A percentile compares a stretch with the other conserved stretches of the same genome.
Evolutionary conservation across 2,797 vertebrate species (phyloP).

Genomic region (Acanthurus lineatus): DNA sequence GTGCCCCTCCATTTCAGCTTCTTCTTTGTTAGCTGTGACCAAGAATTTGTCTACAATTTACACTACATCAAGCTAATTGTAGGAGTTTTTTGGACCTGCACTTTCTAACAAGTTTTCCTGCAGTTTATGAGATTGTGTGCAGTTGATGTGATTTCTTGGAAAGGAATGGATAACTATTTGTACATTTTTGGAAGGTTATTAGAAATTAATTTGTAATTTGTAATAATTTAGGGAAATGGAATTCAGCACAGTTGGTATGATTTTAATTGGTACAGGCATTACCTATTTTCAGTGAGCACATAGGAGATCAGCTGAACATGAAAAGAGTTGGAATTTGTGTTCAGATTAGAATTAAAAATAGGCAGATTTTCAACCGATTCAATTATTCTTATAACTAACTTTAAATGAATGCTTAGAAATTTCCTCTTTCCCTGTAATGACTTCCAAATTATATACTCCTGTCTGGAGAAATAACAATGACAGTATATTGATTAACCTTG

Average conservation of each 20-base stretch:
- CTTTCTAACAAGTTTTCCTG: constrained; percentile 6
- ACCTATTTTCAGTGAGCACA: background rate
- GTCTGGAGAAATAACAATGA: too few species aligned
- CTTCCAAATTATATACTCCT: background rate
- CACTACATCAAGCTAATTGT: background rate
- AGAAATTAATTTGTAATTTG: background rate
- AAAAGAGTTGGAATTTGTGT: background rate
- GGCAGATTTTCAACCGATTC: background rate
- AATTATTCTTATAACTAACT: background rate
- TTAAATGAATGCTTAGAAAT: background rate
- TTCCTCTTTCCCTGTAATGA: background rate
- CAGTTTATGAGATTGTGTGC: background rate
- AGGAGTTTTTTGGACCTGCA: background rate
- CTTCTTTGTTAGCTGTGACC: background rate
- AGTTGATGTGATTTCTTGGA: background rate
- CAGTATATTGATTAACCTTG: too few species aligned
- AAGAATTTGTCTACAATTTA: background rate
- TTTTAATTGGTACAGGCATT: too few species aligned
- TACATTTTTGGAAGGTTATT: background rate
- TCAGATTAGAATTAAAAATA: background rate
- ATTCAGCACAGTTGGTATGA: too few species aligned
- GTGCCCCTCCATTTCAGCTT: background rate
- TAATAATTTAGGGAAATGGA: background rate
- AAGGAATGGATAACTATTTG: background rate
- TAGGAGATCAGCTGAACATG: background rate